These are phyloP conservation scores for Aurelia sp. DNA, from an alignment of 30 jellyfish, hydroid and myxozoan species.

Conservation along the genomic window DNA sequence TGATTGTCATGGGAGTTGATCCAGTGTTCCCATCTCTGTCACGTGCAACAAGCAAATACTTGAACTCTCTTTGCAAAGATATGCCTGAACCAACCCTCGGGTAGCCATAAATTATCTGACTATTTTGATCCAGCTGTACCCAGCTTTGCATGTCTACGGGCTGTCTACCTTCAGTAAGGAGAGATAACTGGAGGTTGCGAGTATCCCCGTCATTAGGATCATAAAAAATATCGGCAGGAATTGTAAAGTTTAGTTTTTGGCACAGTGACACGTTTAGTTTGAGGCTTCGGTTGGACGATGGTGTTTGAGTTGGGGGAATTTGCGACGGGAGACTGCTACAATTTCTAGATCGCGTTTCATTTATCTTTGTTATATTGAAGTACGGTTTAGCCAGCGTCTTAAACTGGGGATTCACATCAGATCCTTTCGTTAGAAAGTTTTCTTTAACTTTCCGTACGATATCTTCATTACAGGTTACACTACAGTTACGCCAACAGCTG, in stretches of 20 bases:
- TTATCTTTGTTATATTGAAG: slow-evolving; percentile 21
- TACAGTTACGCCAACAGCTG: slow-evolving; percentile 26
- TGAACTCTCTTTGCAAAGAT: not conserved
- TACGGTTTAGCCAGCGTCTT: slow-evolving; percentile 16
- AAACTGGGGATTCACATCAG: slow-evolving; percentile 10
- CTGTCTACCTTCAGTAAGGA: slow-evolving; percentile 14
- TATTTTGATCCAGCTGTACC: slow-evolving; percentile 34
- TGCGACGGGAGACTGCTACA: slow-evolving; percentile 5
- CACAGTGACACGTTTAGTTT: slow-evolving; percentile 45
- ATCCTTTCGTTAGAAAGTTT: slow-evolving; percentile 10
- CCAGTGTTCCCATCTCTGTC: slow-evolving; percentile 69
- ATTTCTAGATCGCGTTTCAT: not conserved
- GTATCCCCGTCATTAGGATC: slow-evolving; percentile 80
- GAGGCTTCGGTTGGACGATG: slow-evolving; percentile 28
- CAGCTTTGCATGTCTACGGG: slow-evolving; percentile 13
- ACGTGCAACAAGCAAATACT: slow-evolving; percentile 70
- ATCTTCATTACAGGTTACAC: slow-evolving; percentile 26
- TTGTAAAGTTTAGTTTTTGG: slow-evolving; percentile 46
- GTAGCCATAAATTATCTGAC: slow-evolving; percentile 50
- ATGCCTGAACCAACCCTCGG: slow-evolving; percentile 32
- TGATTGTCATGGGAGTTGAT: slow-evolving; percentile 44
- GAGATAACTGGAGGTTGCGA: slow-evolving; percentile 22
- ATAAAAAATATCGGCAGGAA: slow-evolving; percentile 61
- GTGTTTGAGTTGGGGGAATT: slow-evolving; percentile 4
- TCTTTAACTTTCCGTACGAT: slow-evolving; percentile 3